Conservation (phyloP, 2,113 vertebrate genomes). For the Myotis brandtii region DNA sequence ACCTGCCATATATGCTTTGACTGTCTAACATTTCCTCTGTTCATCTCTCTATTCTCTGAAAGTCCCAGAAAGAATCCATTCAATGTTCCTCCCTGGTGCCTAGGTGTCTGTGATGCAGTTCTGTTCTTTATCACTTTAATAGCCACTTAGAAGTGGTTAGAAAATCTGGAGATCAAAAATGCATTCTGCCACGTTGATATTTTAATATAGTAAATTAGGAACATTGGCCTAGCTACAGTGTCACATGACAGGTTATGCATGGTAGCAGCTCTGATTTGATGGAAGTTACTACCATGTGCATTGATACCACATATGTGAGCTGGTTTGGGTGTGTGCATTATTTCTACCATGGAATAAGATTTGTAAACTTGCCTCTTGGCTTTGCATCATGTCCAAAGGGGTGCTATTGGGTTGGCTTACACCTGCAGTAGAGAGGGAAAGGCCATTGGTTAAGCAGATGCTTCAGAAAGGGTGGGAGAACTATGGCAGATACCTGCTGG, state of each 20-base stretch:
- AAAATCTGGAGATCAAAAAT: slow-evolving; percentile 30
- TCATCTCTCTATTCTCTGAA: background rate
- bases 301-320: background rate
- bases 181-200: background rate
- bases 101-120: slow-evolving; percentile 15
- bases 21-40: slow-evolving; percentile 21
- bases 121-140: background rate
- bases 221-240: background rate
- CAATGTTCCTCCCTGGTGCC: background rate
- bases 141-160: slow-evolving; percentile 32
- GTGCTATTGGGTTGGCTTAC: background rate
- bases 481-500: background rate
- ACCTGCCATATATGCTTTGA: background rate
- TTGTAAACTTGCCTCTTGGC: background rate
- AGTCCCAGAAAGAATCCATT: background rate
- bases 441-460: background rate
- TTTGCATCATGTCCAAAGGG: background rate
- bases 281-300: background rate
- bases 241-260: background rate
- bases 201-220: background rate
- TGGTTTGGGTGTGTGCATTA: background rate
- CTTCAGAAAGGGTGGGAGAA: background rate
- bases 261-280: background rate
- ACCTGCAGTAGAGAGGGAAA: background rate
- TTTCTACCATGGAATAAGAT: background rate